Evolutionary conservation across 2,113 vertebrate species (phyloP).

Genomic region (Amphiprion ocellaris): DNA sequence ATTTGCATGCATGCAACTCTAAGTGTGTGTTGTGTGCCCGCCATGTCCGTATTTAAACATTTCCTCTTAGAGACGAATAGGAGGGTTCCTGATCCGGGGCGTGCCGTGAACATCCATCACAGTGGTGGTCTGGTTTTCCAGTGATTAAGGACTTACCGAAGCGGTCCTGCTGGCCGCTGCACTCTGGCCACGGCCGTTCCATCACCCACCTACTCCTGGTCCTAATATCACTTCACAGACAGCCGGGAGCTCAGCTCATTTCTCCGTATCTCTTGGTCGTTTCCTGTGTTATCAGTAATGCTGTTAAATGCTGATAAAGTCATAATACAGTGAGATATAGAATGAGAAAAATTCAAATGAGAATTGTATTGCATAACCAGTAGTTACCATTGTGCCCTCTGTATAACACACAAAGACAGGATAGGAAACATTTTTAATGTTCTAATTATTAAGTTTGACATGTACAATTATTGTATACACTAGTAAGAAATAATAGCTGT

Average conservation of each 20-base stretch:
- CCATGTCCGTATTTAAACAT: slow-evolving; percentile 48
- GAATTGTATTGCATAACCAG: background rate
- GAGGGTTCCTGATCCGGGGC: slow-evolving; percentile 69
- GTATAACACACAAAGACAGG: background rate
- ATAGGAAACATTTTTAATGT: background rate
- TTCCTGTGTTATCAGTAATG: background rate
- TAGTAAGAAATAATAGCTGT: too few relatives aligned
- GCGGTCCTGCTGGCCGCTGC: slow-evolving; percentile 54
- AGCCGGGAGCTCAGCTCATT: slow-evolving; percentile 1
- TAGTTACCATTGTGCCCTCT: background rate
- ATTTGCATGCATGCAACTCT: slow-evolving; percentile 37
- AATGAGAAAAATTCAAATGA: background rate
- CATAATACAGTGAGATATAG: background rate
- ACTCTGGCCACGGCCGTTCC: slow-evolving; percentile 61
- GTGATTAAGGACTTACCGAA: slow-evolving; percentile 77
- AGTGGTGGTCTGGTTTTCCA: slow-evolving; percentile 57
- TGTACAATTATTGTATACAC: background rate
- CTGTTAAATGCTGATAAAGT: background rate
- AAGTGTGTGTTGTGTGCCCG: slow-evolving; percentile 14
- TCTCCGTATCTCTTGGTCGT: background rate
- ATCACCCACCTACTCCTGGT: slow-evolving; percentile 53
- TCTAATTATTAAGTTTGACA: background rate
- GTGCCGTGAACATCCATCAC: slow-evolving; percentile 74
- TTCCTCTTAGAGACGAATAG: slow-evolving; percentile 65
- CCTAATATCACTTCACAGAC: slow-evolving; percentile 29